Evolutionary conservation across 2,888 invertebrate genomes (phyloP).

Genomic region (Choristoneura rosaceana): DNA sequence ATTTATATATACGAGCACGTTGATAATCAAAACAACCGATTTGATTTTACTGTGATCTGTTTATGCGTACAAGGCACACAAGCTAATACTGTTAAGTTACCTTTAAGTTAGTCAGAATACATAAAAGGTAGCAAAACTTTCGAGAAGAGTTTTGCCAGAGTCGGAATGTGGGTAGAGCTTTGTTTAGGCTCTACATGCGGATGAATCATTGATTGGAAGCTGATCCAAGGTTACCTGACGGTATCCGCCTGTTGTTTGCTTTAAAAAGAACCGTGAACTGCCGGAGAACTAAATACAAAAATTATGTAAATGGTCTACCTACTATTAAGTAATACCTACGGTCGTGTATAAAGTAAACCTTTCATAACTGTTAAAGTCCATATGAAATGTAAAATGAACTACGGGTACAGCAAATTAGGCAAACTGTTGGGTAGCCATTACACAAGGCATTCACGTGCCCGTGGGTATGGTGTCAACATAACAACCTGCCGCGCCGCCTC

Average conservation of each 20-base stretch:
- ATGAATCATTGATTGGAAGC: conserved; percentile 71
- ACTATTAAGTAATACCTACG: conserved; percentile 5
- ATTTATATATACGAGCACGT: no score
- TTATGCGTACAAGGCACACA: not conserved
- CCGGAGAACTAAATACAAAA: not conserved
- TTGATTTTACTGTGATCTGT: not conserved
- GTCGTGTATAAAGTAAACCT: conserved; percentile 4
- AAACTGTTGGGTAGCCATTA: conserved; percentile 36
- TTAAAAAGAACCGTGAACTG: not conserved
- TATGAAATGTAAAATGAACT: conserved; percentile 34
- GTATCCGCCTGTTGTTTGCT: conserved; percentile 36
- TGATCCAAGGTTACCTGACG: conserved; percentile 63
- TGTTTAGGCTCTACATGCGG: conserved; percentile 52
- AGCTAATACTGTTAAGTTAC: not conserved
- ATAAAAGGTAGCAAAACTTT: conserved; percentile 2
- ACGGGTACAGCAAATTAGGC: conserved; percentile 32
- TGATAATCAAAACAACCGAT: not conserved
- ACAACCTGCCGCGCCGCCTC: conserved; percentile 25
- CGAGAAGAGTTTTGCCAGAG: conserved; percentile 10
- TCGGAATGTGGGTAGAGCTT: conserved; percentile 55
- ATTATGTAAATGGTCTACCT: not conserved
- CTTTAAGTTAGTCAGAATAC: not conserved
- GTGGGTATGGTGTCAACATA: conserved; percentile 33
- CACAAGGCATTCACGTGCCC: conserved; percentile 27
- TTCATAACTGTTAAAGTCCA: conserved; percentile 21